A percentile compares a stretch with the other conserved stretches of the same genome.
These are phyloP conservation scores for Nomada ruficornis DNA, from an alignment of 2,888 invertebrate genomes.

Conservation along the genomic window DNA sequence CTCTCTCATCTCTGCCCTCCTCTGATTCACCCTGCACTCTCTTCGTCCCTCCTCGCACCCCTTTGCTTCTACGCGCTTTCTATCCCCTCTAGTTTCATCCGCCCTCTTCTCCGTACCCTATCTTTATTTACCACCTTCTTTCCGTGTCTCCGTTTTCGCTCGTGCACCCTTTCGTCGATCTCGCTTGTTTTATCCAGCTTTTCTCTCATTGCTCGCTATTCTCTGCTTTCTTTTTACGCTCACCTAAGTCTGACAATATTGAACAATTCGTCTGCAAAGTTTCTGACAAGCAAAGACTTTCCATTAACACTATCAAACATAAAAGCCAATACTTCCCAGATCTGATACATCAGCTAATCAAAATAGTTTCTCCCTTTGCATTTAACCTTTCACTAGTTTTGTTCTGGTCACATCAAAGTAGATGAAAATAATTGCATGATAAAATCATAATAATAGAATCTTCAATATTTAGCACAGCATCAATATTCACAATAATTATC, in stretches of 20 bases:
- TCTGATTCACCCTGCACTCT: conserved; percentile 11
- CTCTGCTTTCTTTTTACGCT: conserved; percentile 37
- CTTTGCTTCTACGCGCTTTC: conserved; percentile 3
- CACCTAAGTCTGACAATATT: conserved; percentile 39
- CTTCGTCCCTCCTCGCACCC: conserved; percentile 21
- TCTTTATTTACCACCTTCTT: not conserved
- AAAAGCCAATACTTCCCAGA: too few species aligned
- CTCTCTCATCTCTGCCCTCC: conserved; percentile 28
- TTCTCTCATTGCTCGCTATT: not conserved
- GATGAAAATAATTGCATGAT: too few species aligned
- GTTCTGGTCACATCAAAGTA: too few species aligned
- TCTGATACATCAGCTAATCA: too few species aligned
- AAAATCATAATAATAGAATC: too few species aligned
- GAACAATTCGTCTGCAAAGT: too few species aligned
- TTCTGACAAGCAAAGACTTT: too few species aligned
- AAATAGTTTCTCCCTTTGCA: too few species aligned
- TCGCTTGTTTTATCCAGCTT: not conserved
- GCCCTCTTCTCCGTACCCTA: not conserved
- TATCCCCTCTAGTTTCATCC: not conserved
- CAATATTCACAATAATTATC: too few species aligned
- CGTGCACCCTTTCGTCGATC: not conserved
- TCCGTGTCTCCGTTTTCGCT: not conserved
- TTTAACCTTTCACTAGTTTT: too few species aligned
- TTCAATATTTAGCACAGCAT: too few species aligned
- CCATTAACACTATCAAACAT: too few species aligned